phyloP scores from a whole-genome alignment of 2,888 invertebrate genomes.

The Fabriciana adippe region DNA sequence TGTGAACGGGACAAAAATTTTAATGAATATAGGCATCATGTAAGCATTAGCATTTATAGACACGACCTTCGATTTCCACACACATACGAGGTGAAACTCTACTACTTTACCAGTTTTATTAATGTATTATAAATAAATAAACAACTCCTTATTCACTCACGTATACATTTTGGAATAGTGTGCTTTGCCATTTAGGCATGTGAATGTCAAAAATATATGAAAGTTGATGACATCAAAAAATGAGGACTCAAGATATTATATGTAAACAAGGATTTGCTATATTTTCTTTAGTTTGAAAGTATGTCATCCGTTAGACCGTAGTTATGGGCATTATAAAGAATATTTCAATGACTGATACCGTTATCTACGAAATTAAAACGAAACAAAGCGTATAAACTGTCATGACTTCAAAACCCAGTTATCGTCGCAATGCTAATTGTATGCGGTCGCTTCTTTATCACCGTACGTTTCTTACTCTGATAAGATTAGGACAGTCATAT shows the following conservation, averaged over 20 bases:
- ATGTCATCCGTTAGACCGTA: slow-evolving; percentile 25
- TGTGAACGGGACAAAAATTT: background rate
- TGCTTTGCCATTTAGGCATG: too few species aligned
- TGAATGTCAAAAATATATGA: background rate
- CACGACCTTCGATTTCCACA: slow-evolving; percentile 12
- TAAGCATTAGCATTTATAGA: slow-evolving; percentile 7
- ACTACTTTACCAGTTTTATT: too few species aligned
- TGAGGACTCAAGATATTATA: slow-evolving; percentile 9
- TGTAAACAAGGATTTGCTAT: slow-evolving; percentile 19
- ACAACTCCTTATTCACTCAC: too few species aligned
- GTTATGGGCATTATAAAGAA: slow-evolving; percentile 25
- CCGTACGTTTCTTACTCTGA: slow-evolving; percentile 62
- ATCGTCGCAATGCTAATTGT: slow-evolving; percentile 71
- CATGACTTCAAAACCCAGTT: slow-evolving; percentile 61
- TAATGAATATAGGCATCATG: slow-evolving; percentile 3
- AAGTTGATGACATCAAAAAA: background rate
- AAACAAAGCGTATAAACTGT: slow-evolving; percentile 51
- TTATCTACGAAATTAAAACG: slow-evolving; percentile 51
- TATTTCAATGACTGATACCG: slow-evolving; percentile 49
- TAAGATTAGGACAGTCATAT: slow-evolving; percentile 77
- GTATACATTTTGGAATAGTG: too few species aligned
- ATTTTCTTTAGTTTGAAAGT: slow-evolving; percentile 19
- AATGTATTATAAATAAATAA: too few species aligned
- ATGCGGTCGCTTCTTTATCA: slow-evolving; percentile 65
- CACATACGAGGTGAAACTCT: slow-evolving; percentile 2